These are phyloP conservation scores for Paguma larvata DNA, from an alignment of 2,797 vertebrate species.

Conservation along the genomic window DNA sequence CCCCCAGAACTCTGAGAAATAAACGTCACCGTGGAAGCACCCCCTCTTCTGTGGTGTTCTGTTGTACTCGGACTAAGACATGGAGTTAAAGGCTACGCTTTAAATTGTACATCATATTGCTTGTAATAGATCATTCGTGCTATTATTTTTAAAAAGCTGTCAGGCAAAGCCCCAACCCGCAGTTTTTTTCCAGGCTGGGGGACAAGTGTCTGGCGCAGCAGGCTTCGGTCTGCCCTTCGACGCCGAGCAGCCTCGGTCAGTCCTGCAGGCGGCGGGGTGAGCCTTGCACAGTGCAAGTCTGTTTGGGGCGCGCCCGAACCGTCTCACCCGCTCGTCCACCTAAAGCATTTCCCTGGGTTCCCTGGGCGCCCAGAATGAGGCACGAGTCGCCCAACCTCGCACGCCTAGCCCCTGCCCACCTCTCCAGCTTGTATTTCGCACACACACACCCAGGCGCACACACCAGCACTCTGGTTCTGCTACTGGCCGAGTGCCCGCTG, in stretches of 20 bases:
- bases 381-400: rapidly evolving
- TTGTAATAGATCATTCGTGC: neutral
- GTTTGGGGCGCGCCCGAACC: rapidly evolving
- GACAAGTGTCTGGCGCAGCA: neutral
- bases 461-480: neutral
- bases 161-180: neutral
- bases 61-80: neutral
- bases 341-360: neutral
- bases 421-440: neutral
- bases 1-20: neutral
- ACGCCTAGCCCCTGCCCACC: neutral
- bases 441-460: rapidly evolving
- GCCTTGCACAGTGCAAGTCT: neutral
- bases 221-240: neutral
- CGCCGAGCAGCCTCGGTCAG: neutral
- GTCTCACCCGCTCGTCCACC: neutral
- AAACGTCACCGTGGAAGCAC: too few species aligned
- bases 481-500: neutral
- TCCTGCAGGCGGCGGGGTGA: neutral
- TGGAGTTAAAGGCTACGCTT: neutral
- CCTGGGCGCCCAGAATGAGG: neutral
- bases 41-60: rapidly evolving
- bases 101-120: neutral
- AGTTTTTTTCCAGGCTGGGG: neutral
- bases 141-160: neutral